These are phyloP conservation scores for Acrocera orbiculus DNA, from an alignment of 2,888 invertebrate species.

Conservation along the genomic window DNA sequence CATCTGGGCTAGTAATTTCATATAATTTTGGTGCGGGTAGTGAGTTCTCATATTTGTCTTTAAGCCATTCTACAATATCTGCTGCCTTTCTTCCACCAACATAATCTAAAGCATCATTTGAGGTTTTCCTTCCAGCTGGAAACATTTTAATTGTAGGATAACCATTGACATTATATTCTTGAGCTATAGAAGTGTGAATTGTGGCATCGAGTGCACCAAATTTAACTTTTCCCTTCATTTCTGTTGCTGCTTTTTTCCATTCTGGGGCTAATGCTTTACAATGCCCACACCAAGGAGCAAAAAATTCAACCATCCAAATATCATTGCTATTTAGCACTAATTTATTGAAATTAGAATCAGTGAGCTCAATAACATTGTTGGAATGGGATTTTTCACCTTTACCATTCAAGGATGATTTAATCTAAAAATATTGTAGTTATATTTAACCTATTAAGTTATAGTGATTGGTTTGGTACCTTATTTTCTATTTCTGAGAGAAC, in stretches of 20 bases:
- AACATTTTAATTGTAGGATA: constrained; percentile 96
- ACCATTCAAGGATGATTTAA: no score
- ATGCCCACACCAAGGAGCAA: constrained; percentile 93
- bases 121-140: constrained; percentile 51
- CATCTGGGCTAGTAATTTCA: constrained; percentile 43
- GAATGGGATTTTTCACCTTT: no score
- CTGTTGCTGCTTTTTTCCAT: constrained; percentile 87
- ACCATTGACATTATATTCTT: constrained; percentile 73
- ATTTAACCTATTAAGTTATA: no score
- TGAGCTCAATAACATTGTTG: constrained; percentile 66
- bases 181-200: constrained; percentile 63
- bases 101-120: constrained; percentile 60
- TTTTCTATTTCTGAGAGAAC: constrained; percentile 65
- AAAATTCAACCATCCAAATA: constrained; percentile 96
- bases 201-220: constrained; percentile 94
- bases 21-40: constrained; percentile 76
- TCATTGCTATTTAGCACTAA: constrained; percentile 83
- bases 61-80: constrained; percentile 82
- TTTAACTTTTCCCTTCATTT: constrained; percentile 92
- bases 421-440: no score
- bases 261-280: constrained; percentile 93
- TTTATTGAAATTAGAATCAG: constrained; percentile 90
- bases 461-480: no score
- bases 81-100: constrained; percentile 78
- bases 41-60: constrained; percentile 71